Conservation (phyloP, 2,797 vertebrate genomes). For the Girardinus metallicus region DNA sequence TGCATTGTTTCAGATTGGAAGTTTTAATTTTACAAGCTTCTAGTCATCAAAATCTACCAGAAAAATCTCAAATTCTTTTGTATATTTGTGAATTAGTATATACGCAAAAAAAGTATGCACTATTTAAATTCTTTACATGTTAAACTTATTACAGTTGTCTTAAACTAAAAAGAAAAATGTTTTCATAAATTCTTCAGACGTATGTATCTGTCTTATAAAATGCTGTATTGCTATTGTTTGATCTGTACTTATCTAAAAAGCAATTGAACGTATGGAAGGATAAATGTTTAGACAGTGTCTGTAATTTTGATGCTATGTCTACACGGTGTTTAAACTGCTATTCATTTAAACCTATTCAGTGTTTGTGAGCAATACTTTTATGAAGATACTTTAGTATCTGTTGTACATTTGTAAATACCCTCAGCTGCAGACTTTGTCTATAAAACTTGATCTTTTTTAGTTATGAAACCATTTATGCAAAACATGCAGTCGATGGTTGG, state of each 20-base stretch:
- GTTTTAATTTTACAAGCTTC: background rate
- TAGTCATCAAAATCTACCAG: background rate
- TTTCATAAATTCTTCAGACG: background rate
- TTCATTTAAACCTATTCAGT: background rate
- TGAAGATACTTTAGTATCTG: background rate
- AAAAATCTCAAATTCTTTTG: conserved; percentile 17
- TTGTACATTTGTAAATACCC: background rate
- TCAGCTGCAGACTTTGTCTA: background rate
- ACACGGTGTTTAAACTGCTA: background rate
- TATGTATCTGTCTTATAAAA: background rate
- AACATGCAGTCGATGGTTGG: background rate
- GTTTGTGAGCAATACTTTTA: background rate
- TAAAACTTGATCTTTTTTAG: background rate
- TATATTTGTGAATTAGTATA: conserved; percentile 32
- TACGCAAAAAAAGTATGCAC: conserved; percentile 36
- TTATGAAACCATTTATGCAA: background rate
- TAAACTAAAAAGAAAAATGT: background rate
- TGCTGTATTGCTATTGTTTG: background rate
- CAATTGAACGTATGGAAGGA: background rate
- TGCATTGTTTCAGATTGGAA: background rate
- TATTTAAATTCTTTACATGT: conserved; percentile 70
- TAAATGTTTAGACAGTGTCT: background rate
- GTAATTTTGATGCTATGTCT: background rate
- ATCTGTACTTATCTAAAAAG: background rate
- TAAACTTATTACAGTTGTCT: conserved; percentile 51